Conservation (phyloP, 53 echinoderm and acorn worm species). For the Hippasteria phrygiana region DNA sequence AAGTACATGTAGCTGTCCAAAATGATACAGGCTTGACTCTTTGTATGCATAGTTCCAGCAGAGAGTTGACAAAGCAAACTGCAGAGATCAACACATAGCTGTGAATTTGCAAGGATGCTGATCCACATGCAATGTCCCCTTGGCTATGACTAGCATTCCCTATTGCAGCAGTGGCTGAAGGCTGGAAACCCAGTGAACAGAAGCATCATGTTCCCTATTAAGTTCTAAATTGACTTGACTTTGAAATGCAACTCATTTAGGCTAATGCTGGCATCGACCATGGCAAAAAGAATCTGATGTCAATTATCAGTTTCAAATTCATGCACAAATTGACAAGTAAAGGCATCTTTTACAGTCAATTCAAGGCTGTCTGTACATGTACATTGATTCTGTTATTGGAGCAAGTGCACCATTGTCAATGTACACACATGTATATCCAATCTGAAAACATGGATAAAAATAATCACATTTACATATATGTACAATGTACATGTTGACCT, state of each 20-base stretch:
- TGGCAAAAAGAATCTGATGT: too few relatives aligned
- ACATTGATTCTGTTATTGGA: too few relatives aligned
- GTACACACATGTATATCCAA: too few relatives aligned
- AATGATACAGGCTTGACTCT: background rate
- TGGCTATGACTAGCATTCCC: conserved; percentile 18
- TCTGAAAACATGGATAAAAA: too few relatives aligned
- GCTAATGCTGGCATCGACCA: background rate
- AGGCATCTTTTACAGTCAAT: too few relatives aligned
- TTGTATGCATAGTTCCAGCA: conserved; percentile 1
- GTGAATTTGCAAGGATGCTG: conserved; percentile 11
- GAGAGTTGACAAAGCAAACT: background rate
- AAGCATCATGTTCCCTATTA: background rate
- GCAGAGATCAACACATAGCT: background rate
- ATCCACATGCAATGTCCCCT: background rate
- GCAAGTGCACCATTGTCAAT: too few relatives aligned
- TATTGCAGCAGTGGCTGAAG: background rate
- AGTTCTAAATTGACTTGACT: background rate
- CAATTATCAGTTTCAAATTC: too few relatives aligned
- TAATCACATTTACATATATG: too few relatives aligned
- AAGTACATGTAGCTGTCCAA: background rate
- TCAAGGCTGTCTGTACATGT: too few relatives aligned
- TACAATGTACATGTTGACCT: too few relatives aligned
- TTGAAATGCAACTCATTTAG: background rate
- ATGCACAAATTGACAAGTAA: too few relatives aligned
- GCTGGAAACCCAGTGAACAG: background rate